Evolutionary conservation across 2,113 vertebrate genomes (phyloP), one percentile per base, ranked within the genome.

Genomic region (Xerus inauris): DNA sequence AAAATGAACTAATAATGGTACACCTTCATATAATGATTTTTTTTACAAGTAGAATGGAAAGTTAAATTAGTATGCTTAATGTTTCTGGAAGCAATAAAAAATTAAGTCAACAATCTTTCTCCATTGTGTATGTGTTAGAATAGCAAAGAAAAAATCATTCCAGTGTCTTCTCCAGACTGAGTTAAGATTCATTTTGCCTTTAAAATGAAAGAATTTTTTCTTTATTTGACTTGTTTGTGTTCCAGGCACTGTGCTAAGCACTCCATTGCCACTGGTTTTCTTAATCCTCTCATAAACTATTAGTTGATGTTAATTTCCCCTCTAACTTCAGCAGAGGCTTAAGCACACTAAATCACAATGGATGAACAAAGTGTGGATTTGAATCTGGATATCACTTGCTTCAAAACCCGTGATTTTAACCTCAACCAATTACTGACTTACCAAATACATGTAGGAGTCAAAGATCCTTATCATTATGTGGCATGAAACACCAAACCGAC

Each of bases 81-180:
- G 51, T 71, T 94, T 40, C 2, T 16, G 1, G 30, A 96, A 77
- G 62, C 8, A 86, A 62, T 14, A 54, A 64, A 80, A 14, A 69
- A 79, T 14, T 69, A 67, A 80, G 12, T 76, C 22, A 81, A 49
- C 16, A 47, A 14, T 6, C 4, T 6, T 85, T 93, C 38, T 62
- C 54, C 1, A 30, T 28, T 67, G 9, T 35, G 38, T 22, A 28
- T 94, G 95, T 94, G 95, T 93, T 71, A 51, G 71, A 91, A 75
- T 9, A 59, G 10, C 8, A 57, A 57, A 57, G 7, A 24, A 22
- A 51, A 51, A 51, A 51, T 51, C 49, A 57, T 20, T 30, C 13
- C 30, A 22, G 10, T 38, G 11, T 11, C 16, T 42, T 22, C 19
- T 57, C 72, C 19, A 67, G 16, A 32, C 32, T 16, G 4, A 47